These are phyloP conservation scores for Eretmodus cyanostictus DNA, from an alignment of 2,113 vertebrate genomes.

Conservation along the genomic window DNA sequence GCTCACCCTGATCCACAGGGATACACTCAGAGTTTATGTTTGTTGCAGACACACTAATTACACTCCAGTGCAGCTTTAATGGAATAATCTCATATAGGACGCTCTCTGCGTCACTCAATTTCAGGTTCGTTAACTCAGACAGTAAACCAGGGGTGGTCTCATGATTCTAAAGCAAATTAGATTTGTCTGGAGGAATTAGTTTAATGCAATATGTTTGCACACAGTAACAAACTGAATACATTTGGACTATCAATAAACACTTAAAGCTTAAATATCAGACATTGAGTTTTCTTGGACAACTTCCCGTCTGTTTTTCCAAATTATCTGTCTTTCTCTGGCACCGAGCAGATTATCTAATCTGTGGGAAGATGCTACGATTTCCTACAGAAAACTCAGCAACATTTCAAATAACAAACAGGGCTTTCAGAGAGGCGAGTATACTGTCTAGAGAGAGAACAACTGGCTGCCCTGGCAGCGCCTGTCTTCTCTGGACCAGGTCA, in stretches of 20 bases:
- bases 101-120: neutral
- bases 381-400: neutral
- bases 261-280: neutral
- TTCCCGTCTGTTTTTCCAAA: neutral
- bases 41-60: constrained; percentile 21
- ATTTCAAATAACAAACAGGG: constrained; percentile 41
- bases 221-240: neutral
- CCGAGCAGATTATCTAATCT: constrained; percentile 17
- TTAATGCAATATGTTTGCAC: neutral
- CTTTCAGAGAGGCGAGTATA: constrained; percentile 34
- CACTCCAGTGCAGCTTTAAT: constrained; percentile 2
- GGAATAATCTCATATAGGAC: constrained; percentile 3
- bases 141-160: neutral
- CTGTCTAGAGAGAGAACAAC: constrained; percentile 21
- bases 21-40: neutral
- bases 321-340: neutral
- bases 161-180: neutral
- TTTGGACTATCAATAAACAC: neutral
- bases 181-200: neutral
- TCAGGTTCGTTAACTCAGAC: neutral
- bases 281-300: neutral
- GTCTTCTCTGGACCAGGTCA: constrained; percentile 45
- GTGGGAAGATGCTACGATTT: constrained; percentile 13
- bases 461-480: constrained; percentile 1
- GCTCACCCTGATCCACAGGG: neutral